These are phyloP conservation scores for Sinocyclocheilus maitianheensis DNA, from an alignment of 2,113 vertebrate species.

Conservation along the genomic window DNA sequence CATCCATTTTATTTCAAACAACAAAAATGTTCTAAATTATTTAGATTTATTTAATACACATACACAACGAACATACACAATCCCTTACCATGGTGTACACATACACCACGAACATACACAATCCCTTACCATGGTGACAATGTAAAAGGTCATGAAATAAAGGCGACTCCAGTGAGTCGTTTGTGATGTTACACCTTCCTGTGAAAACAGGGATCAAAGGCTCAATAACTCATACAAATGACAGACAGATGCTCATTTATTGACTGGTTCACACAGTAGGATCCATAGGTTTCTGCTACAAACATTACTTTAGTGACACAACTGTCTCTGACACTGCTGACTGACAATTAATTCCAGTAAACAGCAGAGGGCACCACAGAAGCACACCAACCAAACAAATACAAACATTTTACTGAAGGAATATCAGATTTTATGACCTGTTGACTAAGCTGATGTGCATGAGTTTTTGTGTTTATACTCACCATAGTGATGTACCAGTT, in stretches of 20 bases:
- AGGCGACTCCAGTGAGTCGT: conserved; percentile 96
- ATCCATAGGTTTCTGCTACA: neutral
- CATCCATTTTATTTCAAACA: neutral
- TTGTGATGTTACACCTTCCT: conserved; percentile 97
- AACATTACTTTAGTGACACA: neutral
- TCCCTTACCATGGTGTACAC: conserved; percentile 86
- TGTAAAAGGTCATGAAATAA: conserved; percentile 99
- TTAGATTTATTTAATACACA: neutral
- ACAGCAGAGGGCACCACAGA: conserved; percentile 12
- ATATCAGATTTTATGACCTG: neutral
- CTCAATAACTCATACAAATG: neutral
- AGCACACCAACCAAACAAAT: neutral
- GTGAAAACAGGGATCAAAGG: conserved; percentile 19
- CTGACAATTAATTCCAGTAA: neutral
- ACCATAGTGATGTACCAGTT: conserved; percentile 99
- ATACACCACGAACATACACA: neutral
- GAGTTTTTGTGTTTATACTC: conserved; percentile 58
- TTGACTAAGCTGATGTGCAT: neutral
- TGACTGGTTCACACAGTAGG: neutral
- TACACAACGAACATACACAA: neutral
- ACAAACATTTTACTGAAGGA: neutral
- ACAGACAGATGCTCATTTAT: neutral
- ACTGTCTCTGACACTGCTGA: neutral
- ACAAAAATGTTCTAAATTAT: neutral
- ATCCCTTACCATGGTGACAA: conserved; percentile 88